Conservation (phyloP, 2,797 vertebrate species). For the Bradypus variegatus region DNA sequence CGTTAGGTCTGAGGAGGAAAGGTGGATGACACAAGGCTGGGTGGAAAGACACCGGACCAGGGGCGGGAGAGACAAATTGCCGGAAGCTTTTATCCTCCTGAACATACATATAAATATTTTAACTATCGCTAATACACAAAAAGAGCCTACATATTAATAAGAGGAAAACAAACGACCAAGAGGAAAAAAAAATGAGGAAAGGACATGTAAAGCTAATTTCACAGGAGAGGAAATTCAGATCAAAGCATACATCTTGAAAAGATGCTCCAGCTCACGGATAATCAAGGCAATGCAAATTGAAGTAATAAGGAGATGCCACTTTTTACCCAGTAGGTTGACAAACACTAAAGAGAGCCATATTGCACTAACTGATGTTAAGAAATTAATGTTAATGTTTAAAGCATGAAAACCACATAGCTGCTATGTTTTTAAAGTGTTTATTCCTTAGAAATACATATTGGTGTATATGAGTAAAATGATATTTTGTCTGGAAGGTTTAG, state of each 20-base stretch:
- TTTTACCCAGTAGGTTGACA: neutral
- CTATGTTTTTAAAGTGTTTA: no score
- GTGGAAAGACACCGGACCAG: neutral
- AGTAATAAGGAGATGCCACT: neutral
- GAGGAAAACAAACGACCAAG: neutral
- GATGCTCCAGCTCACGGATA: neutral
- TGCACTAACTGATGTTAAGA: neutral
- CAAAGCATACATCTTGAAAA: neutral
- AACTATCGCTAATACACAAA: neutral
- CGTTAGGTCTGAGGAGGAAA: no score
- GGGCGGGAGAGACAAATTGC: neutral
- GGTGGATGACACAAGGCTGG: neutral
- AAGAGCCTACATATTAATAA: neutral
- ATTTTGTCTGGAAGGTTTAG: neutral
- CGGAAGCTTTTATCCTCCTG: neutral
- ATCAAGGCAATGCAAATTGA: neutral
- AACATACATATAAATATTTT: neutral
- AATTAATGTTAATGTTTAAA: no score
- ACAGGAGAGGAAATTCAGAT: neutral
- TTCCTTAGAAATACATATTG: neutral
- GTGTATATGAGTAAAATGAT: fast-evolving
- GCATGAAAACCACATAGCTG: fast-evolving
- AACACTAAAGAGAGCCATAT: fast-evolving
- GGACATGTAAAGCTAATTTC: neutral
- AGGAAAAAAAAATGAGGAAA: neutral